phyloP scores from a whole-genome alignment of 2,113 vertebrate genomes.

The Carlito syrichta region DNA sequence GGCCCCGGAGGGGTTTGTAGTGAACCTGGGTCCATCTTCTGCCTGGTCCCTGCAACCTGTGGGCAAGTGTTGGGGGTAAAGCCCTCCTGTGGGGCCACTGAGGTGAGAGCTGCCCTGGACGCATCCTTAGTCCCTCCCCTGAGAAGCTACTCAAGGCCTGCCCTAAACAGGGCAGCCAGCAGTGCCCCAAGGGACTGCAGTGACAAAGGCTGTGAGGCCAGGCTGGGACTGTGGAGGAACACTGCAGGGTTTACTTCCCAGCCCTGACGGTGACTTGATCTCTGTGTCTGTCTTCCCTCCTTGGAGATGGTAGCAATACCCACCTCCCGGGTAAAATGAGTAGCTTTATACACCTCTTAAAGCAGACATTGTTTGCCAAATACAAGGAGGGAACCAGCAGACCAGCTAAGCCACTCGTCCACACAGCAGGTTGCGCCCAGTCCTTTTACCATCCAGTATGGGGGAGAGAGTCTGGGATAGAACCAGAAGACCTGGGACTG shows the following conservation, averaged over 20 bases:
- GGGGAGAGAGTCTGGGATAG: neutral
- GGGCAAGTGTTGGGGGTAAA: neutral
- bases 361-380: conserved; percentile 13
- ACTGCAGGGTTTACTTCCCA: neutral
- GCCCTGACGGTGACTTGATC: neutral
- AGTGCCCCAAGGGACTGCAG: neutral
- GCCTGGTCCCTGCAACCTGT: neutral
- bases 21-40: neutral
- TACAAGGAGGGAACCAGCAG: neutral
- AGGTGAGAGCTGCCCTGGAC: neutral
- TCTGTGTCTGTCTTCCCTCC: neutral
- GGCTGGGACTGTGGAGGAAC: neutral
- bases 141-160: neutral
- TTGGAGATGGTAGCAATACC: neutral
- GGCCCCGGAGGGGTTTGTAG: neutral
- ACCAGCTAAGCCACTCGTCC: neutral
- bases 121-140: neutral
- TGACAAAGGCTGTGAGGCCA: neutral
- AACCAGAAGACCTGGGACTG: neutral
- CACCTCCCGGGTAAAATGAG: neutral
- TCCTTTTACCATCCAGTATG: neutral
- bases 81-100: neutral
- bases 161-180: neutral
- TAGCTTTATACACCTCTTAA: neutral
- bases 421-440: neutral